Conservation (phyloP, 2,888 invertebrate species). For the Leptopilina myrica region DNA sequence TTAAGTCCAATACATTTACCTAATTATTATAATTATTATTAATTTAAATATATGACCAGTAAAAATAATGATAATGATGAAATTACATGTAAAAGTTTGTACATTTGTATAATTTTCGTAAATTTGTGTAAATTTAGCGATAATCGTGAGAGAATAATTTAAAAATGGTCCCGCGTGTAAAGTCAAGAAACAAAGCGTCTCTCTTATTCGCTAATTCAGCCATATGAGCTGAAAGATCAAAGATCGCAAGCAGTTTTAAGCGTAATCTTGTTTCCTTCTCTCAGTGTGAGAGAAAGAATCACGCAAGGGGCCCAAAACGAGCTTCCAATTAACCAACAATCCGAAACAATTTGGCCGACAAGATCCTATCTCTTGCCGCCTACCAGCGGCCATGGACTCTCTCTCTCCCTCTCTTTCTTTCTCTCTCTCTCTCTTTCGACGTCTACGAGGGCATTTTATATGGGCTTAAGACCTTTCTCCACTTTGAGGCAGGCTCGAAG, state of each 20-base stretch:
- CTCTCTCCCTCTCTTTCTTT: slow-evolving; percentile 14
- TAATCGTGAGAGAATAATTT: slow-evolving; percentile 5
- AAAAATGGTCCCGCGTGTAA: not conserved
- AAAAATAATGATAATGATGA: no score
- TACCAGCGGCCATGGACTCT: slow-evolving; percentile 58
- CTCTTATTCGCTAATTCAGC: slow-evolving; percentile 21
- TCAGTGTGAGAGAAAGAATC: slow-evolving; percentile 35
- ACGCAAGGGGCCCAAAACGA: slow-evolving; percentile 66
- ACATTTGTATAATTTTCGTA: not conserved
- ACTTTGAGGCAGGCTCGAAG: slow-evolving; percentile 56
- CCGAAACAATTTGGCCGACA: slow-evolving; percentile 73
- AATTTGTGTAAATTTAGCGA: not conserved
- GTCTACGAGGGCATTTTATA: slow-evolving; percentile 52
- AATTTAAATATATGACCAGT: no score
- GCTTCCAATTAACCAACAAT: slow-evolving; percentile 74
- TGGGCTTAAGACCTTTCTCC: slow-evolving; percentile 57
- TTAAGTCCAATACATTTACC: no score
- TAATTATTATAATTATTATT: no score
- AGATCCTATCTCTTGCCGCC: slow-evolving; percentile 68
- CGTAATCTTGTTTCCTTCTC: slow-evolving; percentile 35
- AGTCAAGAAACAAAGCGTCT: not conserved
- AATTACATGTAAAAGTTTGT: not conserved
- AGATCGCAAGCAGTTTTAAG: slow-evolving; percentile 37
- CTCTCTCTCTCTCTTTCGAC: not conserved
- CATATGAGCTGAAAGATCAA: slow-evolving; percentile 29